Percentiles rank a stretch among this genome's conserved stretches.
Conservation (phyloP, 2,113 vertebrate genomes). For the Nothocercus nigrocapillus region DNA sequence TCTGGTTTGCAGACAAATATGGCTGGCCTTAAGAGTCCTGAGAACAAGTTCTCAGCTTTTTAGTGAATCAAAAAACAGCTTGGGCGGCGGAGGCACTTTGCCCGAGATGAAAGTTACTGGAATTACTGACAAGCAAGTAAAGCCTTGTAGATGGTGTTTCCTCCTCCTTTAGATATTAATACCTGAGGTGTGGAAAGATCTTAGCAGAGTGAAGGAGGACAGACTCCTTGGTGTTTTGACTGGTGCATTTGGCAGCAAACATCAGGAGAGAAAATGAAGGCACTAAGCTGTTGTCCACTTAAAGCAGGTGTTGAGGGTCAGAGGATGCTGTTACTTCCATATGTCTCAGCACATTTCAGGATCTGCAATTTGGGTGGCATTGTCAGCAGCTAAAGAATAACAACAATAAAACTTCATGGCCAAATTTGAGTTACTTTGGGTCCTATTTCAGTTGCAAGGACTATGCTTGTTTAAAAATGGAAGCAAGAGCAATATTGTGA, state of each 20-base stretch:
- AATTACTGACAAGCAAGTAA: neutral
- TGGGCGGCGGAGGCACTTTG: rapidly evolving
- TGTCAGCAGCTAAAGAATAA: neutral
- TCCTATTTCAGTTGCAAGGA: neutral
- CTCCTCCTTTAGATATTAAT: neutral
- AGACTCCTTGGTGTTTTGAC: neutral
- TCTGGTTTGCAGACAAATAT: neutral
- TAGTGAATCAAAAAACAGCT: neutral
- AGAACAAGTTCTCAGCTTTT: neutral
- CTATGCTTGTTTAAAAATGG: neutral
- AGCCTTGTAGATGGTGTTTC: neutral
- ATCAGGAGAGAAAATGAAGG: neutral
- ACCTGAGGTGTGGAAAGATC: neutral
- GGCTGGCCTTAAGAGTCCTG: neutral
- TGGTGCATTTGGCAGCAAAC: neutral
- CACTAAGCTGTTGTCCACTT: neutral
- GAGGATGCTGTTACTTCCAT: neutral
- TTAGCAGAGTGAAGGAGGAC: neutral
- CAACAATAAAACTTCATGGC: too few species aligned
- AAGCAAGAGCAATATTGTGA: neutral
- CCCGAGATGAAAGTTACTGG: neutral
- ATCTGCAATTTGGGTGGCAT: neutral
- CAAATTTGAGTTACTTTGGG: neutral
- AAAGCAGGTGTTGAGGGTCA: neutral
- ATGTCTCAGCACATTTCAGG: neutral